Evolutionary conservation across 1,140 invertebrate species (phyloP), one percentile per base, ranked within the genome.

Genomic region (Cepaea nemoralis): DNA sequence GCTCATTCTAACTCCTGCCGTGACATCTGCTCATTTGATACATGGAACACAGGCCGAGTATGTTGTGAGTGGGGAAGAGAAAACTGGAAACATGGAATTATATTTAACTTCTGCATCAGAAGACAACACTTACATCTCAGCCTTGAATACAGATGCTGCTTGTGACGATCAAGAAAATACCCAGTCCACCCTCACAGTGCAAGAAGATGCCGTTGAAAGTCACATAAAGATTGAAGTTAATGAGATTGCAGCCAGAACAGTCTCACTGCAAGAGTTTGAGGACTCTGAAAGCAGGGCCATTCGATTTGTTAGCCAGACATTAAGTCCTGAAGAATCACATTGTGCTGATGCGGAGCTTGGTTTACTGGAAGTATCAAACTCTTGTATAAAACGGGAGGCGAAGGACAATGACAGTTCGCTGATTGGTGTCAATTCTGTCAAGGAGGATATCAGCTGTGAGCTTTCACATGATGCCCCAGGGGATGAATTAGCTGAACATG

Each of bases 251-350:
- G 35, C 66, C 42, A 5, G 31, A 22, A 31, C 59, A 79, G 59
- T 69, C 0, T 35, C 63, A 45, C n/a, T 79, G 24, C 77, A 79
- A 31, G 77, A 79, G 16, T 45, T 79, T 69, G 77, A 48, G 39
- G 77, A 79, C 22, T 42, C 63, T 0, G n/a, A 69, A 19, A 69
- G 19, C n/a, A 22, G n/a, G 50, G 2, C 5, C 19, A 8, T 55
- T 24, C 1, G 16, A 3, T 14, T 55, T 14, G 50, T 14, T 55
- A 24, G 19, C 19, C 50, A 55, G 50, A 55, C 19, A 55, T 22
- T 55, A 14, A 55, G 3, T 3, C 22, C 50, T 19, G n/a, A 55
- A 55, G 19, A 24, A 14, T 55, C 22, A 55, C 50, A 10, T 24
- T 55, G 1, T 55, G 50, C 50, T 19, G n/a, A 24, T 8, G n/a